Conservation (phyloP, 2,888 invertebrate species). For the Anthrax anthrax region DNA sequence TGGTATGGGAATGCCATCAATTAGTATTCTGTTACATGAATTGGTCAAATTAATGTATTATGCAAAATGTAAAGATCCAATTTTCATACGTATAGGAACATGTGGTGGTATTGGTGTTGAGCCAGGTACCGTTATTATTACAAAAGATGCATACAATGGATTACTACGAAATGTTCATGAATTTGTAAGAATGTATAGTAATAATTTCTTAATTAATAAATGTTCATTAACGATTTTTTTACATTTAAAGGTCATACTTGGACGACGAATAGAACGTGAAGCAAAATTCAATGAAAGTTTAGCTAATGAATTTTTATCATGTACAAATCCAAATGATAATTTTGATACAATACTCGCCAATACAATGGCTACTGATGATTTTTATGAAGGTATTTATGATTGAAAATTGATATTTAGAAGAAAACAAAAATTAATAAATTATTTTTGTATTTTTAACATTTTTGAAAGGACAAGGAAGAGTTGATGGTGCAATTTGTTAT, state of each 20-base stretch:
- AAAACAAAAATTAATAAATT: too few species aligned
- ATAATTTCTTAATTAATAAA: neutral
- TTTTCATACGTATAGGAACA: constrained; percentile 85
- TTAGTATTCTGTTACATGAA: constrained; percentile 94
- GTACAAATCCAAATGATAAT: constrained; percentile 28
- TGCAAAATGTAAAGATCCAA: constrained; percentile 73
- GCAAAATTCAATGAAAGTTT: constrained; percentile 66
- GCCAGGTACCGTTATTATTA: constrained; percentile 84
- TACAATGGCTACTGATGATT: constrained; percentile 65
- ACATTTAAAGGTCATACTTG: constrained; percentile 56
- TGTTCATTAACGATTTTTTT: neutral
- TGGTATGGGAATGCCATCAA: constrained; percentile 93
- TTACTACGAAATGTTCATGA: constrained; percentile 65
- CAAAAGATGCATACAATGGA: constrained; percentile 81
- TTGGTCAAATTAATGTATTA: constrained; percentile 86
- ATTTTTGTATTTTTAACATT: too few species aligned
- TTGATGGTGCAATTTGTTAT: constrained; percentile 62
- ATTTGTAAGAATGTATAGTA: constrained; percentile 44
- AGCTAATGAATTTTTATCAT: constrained; percentile 26
- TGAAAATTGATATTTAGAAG: too few species aligned
- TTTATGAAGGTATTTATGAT: constrained; percentile 50
- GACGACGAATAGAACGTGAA: constrained; percentile 62
- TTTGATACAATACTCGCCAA: constrained; percentile 47
- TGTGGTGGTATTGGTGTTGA: constrained; percentile 85
- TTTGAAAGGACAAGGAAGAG: constrained; percentile 54